These are phyloP conservation scores for Ictalurus furcatus DNA, from an alignment of 2,113 vertebrate genomes.

Conservation along the genomic window DNA sequence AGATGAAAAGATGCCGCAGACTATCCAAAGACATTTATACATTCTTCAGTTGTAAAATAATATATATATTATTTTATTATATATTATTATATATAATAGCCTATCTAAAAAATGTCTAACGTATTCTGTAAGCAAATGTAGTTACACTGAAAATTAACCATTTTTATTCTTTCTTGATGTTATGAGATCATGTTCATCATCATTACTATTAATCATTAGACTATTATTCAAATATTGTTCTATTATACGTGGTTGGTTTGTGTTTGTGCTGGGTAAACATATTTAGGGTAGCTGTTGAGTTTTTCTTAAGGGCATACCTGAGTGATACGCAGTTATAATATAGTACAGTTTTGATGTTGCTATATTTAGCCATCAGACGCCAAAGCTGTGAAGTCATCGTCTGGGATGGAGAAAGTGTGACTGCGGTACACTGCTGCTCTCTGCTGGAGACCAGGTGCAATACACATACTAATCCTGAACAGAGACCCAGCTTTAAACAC, in stretches of 20 bases:
- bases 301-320: background rate
- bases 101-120: no score
- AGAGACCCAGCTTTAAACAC: background rate
- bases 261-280: background rate
- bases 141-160: background rate
- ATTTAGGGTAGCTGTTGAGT: background rate
- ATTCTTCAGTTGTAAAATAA: background rate
- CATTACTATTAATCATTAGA: background rate
- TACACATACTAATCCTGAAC: constrained; percentile 6
- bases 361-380: constrained; percentile 22
- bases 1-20: background rate
- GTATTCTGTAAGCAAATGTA: no score
- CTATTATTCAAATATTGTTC: background rate
- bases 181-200: background rate
- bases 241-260: background rate
- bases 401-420: background rate
- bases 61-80: no score
- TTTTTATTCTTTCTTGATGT: background rate
- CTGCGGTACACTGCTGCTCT: constrained; percentile 63
- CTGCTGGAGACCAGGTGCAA: constrained; percentile 54
- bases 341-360: background rate
- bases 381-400: constrained; percentile 27
- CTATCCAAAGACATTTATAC: background rate
- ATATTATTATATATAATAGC: no score
- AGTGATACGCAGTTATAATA: background rate